Base-by-base conservation (phyloP, 2,888 invertebrate genomes). In the Micoletzkya japonica region DNA sequence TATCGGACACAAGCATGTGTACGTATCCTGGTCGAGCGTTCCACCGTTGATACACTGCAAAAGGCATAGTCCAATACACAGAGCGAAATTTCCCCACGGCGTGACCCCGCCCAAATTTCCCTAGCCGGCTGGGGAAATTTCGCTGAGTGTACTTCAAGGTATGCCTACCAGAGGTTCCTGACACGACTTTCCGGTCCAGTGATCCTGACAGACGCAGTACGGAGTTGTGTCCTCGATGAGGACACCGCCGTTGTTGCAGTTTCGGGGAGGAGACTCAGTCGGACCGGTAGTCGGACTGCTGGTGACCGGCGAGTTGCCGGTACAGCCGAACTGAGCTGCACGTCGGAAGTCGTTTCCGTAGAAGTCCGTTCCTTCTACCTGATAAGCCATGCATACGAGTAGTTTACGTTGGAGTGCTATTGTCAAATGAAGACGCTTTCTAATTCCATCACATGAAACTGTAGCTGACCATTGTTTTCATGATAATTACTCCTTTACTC, bases 331-430 rank as follows among this genome's bases (percentile, higher is more conserved):
- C 20, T 72, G 39, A 1, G 73, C 52, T 37, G 76, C 73, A 70
- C 81, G 71, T 14, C 80, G 72, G 77, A 81, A 81, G 30, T 56
- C 61, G 70, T 79, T 75, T 24, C 81, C 81, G 50, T 52, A 20
- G 70, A 74, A 74, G 30, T 74, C 76, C 50, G 73, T 67, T 44
- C 80, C 80, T 59, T 78, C 77, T 14, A 76, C 70, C 69, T 76
- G 73, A 49, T 20, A n/a, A n/a, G n/a, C n/a, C n/a, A n/a, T n/a
- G n/a, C n/a, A n/a, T n/a, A n/a, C n/a, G n/a, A n/a, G n/a, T n/a
- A n/a, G n/a, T n/a, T n/a, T n/a, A n/a, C n/a, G n/a, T n/a, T n/a
- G n/a, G n/a, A n/a, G n/a, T n/a, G n/a, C n/a, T n/a, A n/a, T n/a
- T n/a, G n/a, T n/a, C n/a, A n/a, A n/a, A n/a, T n/a, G n/a, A n/a